A percentile compares a stretch with the other conserved stretches of the same genome.
Conservation (phyloP, 1,140 invertebrate species). For the Pogonus chalceus region DNA sequence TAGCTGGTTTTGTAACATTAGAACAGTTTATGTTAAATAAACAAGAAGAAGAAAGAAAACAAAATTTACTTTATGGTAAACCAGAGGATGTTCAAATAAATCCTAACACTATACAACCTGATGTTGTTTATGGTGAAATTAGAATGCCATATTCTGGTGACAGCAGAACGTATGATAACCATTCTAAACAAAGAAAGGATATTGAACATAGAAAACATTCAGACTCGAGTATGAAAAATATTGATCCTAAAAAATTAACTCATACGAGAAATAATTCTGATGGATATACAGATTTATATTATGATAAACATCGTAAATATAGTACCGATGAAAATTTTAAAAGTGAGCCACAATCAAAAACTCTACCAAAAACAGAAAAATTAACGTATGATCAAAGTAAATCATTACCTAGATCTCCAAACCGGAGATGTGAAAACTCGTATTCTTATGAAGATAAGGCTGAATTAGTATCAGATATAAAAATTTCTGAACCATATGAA, state of each 20-base stretch:
- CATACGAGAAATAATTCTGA: neutral
- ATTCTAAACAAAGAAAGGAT: neutral
- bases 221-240: neutral
- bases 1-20: constrained; percentile 47
- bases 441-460: neutral
- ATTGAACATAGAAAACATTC: constrained; percentile 8
- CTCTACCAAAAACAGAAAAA: constrained; percentile 24
- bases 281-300: neutral
- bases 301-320: neutral
- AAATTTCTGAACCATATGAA: constrained; percentile 14
- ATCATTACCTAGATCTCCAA: neutral
- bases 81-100: constrained; percentile 28
- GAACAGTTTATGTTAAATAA: constrained; percentile 65
- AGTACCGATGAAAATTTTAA: neutral
- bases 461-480: neutral
- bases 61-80: constrained; percentile 1
- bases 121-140: constrained; percentile 44
- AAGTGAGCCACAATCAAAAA: constrained; percentile 21
- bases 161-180: neutral
- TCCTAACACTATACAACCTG: constrained; percentile 38
- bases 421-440: neutral
- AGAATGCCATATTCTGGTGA: constrained; percentile 1
- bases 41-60: constrained; percentile 49
- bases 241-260: neutral
- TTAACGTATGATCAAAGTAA: constrained; percentile 21